A percentile compares a stretch with the other conserved stretches of the same genome.
phyloP scores from a whole-genome alignment of 2,797 vertebrate species.

The Rhinogobio ventralis region DNA sequence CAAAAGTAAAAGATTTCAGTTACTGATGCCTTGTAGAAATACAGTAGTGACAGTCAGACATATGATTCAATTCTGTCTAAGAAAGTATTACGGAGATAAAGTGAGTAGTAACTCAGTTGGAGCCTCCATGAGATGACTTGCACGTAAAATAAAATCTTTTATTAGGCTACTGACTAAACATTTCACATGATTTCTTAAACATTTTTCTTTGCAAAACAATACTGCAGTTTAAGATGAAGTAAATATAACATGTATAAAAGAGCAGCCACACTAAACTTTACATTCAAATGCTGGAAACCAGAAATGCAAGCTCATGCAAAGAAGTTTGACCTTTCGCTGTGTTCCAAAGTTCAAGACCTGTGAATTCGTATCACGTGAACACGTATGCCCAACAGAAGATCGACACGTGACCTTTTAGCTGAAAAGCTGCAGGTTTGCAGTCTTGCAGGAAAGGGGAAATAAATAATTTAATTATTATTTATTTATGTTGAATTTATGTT shows the following conservation, averaged over 20 bases:
- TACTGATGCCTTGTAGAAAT: background rate
- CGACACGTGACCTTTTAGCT: background rate
- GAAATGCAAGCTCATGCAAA: background rate
- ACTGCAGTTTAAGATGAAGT: background rate
- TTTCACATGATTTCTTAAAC: background rate
- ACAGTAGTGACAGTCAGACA: background rate
- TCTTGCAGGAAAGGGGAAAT: background rate
- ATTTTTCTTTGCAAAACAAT: background rate
- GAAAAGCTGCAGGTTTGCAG: background rate
- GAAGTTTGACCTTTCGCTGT: background rate
- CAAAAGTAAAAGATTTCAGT: background rate
- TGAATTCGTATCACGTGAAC: background rate
- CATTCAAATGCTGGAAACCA: background rate
- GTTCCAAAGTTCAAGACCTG: background rate
- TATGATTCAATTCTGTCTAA: background rate
- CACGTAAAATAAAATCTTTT: background rate
- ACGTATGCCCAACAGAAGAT: background rate
- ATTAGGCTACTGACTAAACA: background rate
- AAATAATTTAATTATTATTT: background rate
- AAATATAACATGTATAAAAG: background rate
- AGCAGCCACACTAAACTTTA: background rate
- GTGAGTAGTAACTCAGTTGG: too few relatives aligned
- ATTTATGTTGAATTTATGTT: background rate
- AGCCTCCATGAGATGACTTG: too few relatives aligned
- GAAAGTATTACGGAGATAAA: background rate